Evolutionary conservation across 2,888 invertebrate species (phyloP).

Genomic region (Trypoxylon attenuatum): DNA sequence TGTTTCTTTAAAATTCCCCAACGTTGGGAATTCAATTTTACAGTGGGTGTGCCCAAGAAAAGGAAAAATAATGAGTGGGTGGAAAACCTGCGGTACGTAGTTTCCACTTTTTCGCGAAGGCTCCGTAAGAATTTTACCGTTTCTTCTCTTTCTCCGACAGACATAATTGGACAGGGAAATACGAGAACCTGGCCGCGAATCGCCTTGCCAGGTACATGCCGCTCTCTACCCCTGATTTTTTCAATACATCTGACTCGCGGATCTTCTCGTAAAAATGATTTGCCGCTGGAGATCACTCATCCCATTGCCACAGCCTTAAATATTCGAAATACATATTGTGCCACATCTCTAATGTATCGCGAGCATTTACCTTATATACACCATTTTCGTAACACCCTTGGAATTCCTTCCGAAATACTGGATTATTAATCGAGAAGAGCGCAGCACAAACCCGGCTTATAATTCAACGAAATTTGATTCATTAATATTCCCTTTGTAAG

Average conservation of each 20-base stretch:
- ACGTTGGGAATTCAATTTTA: constrained; percentile 49
- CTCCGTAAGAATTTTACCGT: constrained; percentile 45
- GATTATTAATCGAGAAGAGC: constrained; percentile 51
- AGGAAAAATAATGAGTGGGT: constrained; percentile 39
- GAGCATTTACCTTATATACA: constrained; percentile 23
- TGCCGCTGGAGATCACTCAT: constrained; percentile 37
- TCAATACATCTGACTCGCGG: constrained; percentile 40
- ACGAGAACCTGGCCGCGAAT: constrained; percentile 49
- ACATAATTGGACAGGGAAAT: constrained; percentile 61
- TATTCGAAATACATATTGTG: constrained; percentile 44
- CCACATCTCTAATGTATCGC: constrained; percentile 31
- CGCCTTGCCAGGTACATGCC: constrained; percentile 26
- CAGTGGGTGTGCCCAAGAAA: constrained; percentile 29
- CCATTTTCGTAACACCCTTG: not conserved
- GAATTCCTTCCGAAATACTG: constrained; percentile 19
- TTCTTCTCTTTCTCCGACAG: constrained; percentile 39
- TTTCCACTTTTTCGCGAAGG: constrained; percentile 23
- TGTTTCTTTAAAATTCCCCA: constrained; percentile 45
- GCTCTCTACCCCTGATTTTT: constrained; percentile 17
- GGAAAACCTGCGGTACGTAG: constrained; percentile 25
- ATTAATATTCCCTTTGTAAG: constrained; percentile 45
- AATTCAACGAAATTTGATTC: constrained; percentile 46
- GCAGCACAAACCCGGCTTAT: constrained; percentile 23
- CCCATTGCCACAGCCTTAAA: constrained; percentile 32
- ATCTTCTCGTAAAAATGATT: constrained; percentile 58